Percentiles rank a stretch among this genome's conserved stretches.
Evolutionary conservation across 2,888 invertebrate genomes (phyloP).

Genomic region (Gonocerus acuteangulatus): DNA sequence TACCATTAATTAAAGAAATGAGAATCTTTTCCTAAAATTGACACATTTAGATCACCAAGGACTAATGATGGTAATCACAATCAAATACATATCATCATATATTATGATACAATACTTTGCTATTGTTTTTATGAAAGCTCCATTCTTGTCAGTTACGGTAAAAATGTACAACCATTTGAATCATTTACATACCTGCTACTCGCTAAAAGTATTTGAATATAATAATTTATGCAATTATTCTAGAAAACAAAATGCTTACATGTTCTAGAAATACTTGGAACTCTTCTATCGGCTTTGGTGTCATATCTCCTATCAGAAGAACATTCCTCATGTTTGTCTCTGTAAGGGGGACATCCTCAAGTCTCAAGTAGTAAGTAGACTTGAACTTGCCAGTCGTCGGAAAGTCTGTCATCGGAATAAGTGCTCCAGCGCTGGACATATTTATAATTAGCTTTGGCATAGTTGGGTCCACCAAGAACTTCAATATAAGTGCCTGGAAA

Average conservation of each 20-base stretch:
- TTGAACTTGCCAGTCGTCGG: slow-evolving; percentile 57
- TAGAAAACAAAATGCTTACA: slow-evolving; percentile 39
- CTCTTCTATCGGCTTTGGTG: slow-evolving; percentile 62
- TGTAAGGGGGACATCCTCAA: slow-evolving; percentile 53
- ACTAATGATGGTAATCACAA: too few relatives aligned
- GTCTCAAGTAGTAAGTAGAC: slow-evolving; percentile 69
- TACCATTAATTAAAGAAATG: too few relatives aligned
- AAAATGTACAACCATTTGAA: too few relatives aligned
- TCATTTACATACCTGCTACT: too few relatives aligned
- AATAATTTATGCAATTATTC: too few relatives aligned
- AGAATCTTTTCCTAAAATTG: too few relatives aligned
- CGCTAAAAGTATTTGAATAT: too few relatives aligned
- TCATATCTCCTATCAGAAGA: slow-evolving; percentile 63
- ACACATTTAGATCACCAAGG: too few relatives aligned
- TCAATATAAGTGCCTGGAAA: slow-evolving; percentile 49
- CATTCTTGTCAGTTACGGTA: too few relatives aligned
- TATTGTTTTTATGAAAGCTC: too few relatives aligned
- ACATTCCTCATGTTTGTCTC: slow-evolving; percentile 51
- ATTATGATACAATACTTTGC: too few relatives aligned
- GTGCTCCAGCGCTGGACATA: slow-evolving; percentile 53
- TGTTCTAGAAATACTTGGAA: slow-evolving; percentile 61
- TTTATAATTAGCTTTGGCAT: slow-evolving; percentile 53
- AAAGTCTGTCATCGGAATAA: slow-evolving; percentile 58
- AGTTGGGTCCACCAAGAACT: slow-evolving; percentile 49
- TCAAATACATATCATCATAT: too few relatives aligned